Evolutionary conservation across 1,140 invertebrate genomes (phyloP).

Genomic region (Trypoxylus dichotomus): DNA sequence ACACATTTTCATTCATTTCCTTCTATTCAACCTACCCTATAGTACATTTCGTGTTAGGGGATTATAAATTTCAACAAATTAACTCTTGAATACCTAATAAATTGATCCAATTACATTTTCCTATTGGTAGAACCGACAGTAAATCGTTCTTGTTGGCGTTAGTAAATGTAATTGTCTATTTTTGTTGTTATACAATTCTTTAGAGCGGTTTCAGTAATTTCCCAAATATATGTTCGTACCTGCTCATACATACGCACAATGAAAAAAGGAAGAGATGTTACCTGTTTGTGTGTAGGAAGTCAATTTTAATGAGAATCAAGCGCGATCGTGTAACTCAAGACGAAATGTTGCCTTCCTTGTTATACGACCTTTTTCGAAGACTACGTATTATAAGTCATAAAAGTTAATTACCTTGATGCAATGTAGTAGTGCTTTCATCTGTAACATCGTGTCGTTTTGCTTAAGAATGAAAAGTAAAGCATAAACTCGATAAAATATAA

Average conservation of each 20-base stretch:
- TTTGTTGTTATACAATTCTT: background rate
- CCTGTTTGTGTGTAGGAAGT: background rate
- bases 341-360: background rate
- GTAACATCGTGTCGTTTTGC: background rate
- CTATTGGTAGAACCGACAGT: background rate
- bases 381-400: background rate
- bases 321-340: background rate
- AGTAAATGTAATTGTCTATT: background rate
- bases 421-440: background rate
- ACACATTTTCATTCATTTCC: no score
- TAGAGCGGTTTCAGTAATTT: background rate
- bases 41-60: background rate
- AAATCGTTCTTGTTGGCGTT: background rate
- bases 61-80: background rate
- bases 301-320: constrained; percentile 7
- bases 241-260: background rate
- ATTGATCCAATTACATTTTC: constrained; percentile 7
- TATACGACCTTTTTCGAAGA: background rate
- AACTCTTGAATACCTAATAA: constrained; percentile 2
- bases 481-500: no score
- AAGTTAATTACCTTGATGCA: background rate
- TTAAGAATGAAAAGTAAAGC: no score
- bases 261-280: background rate
- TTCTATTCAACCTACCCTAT: no score
- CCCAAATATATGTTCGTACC: background rate